These are phyloP conservation scores for Sminthurinus signatus DNA, from an alignment of 1,140 invertebrate species.

Conservation along the genomic window DNA sequence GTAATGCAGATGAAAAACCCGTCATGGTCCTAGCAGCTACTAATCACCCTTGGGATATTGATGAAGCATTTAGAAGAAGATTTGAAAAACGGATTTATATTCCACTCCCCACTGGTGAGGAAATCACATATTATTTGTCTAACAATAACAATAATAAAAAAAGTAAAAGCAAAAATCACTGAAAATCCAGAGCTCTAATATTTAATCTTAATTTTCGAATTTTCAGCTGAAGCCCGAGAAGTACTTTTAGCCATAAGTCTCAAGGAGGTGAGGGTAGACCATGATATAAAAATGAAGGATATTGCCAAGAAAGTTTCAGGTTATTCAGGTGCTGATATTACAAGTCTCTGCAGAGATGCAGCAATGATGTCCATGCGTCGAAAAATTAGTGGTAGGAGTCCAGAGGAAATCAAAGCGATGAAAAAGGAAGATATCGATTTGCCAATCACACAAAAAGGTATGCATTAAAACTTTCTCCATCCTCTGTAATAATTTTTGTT, in stretches of 20 bases:
- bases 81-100: conserved; percentile 69
- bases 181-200: no score
- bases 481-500: no score
- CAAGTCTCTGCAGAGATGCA: conserved; percentile 52
- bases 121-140: no score
- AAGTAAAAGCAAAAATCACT: no score
- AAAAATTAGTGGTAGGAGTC: conserved; percentile 55
- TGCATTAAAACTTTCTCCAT: no score
- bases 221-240: conserved; percentile 38
- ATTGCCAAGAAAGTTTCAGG: conserved; percentile 56
- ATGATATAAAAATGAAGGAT: conserved; percentile 50
- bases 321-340: conserved; percentile 50
- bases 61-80: conserved; percentile 61
- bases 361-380: conserved; percentile 63
- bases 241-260: conserved; percentile 32
- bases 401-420: conserved; percentile 57
- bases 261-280: conserved; percentile 37
- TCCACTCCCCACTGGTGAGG: conserved; percentile 57
- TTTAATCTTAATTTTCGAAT: not conserved
- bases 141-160: no score
- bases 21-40: conserved; percentile 66
- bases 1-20: conserved; percentile 48
- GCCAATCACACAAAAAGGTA: conserved; percentile 53
- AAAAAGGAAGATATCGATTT: conserved; percentile 58
- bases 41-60: conserved; percentile 69